Conservation (phyloP, 2,888 invertebrate species). For the Temnothorax unifasciatus region DNA sequence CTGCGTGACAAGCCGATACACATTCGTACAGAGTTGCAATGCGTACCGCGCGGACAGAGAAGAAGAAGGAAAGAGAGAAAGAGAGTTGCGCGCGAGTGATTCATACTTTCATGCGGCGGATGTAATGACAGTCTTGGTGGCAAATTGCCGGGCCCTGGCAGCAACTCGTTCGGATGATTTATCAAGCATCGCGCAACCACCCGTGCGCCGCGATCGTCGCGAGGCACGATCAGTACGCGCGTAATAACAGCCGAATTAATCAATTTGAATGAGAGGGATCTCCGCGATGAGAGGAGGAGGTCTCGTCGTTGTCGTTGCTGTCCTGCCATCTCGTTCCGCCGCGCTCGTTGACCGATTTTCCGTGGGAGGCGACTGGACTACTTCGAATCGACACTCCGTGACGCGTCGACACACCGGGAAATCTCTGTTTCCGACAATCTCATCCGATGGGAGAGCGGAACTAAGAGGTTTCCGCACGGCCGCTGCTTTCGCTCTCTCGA, state of each 20-base stretch:
- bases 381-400: slow-evolving; percentile 33
- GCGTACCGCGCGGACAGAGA: slow-evolving; percentile 35
- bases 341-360: slow-evolving; percentile 44
- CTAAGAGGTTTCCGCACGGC: slow-evolving; percentile 42
- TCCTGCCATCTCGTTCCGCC: neutral
- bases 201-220: slow-evolving; percentile 58
- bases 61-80: slow-evolving; percentile 36
- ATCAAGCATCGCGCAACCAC: slow-evolving; percentile 69
- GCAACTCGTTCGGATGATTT: slow-evolving; percentile 68
- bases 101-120: slow-evolving; percentile 65
- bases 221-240: slow-evolving; percentile 62
- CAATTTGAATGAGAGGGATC: slow-evolving; percentile 24
- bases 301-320: neutral
- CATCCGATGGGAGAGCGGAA: slow-evolving; percentile 31
- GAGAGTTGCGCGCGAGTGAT: slow-evolving; percentile 62
- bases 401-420: slow-evolving; percentile 47
- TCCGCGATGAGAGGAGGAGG: neutral
- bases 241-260: slow-evolving; percentile 54
- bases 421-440: slow-evolving; percentile 42
- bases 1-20: slow-evolving; percentile 58
- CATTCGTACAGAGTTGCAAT: slow-evolving; percentile 43
- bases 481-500: slow-evolving; percentile 42
- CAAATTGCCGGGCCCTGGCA: slow-evolving; percentile 71
- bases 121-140: slow-evolving; percentile 73
- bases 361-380: slow-evolving; percentile 15